Conservation (phyloP, 2,888 invertebrate genomes). For the Acholoe squamosa region DNA sequence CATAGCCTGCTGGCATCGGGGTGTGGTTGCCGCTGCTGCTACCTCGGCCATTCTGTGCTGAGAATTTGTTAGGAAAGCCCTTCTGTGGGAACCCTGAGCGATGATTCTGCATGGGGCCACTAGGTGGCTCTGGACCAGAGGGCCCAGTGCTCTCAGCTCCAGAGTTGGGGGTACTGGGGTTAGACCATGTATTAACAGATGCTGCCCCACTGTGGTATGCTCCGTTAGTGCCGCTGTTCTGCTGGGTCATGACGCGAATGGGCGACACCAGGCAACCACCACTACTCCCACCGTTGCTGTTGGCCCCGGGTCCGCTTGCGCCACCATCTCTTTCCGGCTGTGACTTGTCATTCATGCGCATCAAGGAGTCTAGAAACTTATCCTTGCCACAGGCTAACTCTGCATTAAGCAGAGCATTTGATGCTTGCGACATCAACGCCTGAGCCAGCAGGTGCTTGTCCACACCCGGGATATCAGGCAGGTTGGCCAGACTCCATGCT, state of each 20-base stretch:
- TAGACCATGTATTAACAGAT: conserved; percentile 63
- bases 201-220: conserved; percentile 22
- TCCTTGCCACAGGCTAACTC: conserved; percentile 54
- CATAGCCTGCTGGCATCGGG: conserved; percentile 48
- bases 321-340: conserved; percentile 27
- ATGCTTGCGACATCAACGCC: conserved; percentile 39
- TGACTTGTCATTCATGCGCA: background rate
- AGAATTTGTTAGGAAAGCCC: conserved; percentile 42
- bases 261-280: conserved; percentile 50
- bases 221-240: conserved; percentile 1
- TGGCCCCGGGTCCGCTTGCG: conserved; percentile 25
- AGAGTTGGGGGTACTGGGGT: conserved; percentile 65
- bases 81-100: conserved; percentile 58
- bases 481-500: conserved; percentile 43
- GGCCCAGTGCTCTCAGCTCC: conserved; percentile 62
- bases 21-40: conserved; percentile 55
- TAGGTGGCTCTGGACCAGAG: conserved; percentile 56
- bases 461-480: conserved; percentile 33
- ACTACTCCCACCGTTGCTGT: background rate
- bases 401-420: conserved; percentile 23
- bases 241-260: conserved; percentile 59
- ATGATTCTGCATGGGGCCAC: background rate
- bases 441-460: conserved; percentile 49
- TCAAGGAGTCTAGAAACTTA: conserved; percentile 41
- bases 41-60: background rate